Evolutionary conservation across 2,888 invertebrate species (phyloP).

Genomic region (Mystacides longicornis): DNA sequence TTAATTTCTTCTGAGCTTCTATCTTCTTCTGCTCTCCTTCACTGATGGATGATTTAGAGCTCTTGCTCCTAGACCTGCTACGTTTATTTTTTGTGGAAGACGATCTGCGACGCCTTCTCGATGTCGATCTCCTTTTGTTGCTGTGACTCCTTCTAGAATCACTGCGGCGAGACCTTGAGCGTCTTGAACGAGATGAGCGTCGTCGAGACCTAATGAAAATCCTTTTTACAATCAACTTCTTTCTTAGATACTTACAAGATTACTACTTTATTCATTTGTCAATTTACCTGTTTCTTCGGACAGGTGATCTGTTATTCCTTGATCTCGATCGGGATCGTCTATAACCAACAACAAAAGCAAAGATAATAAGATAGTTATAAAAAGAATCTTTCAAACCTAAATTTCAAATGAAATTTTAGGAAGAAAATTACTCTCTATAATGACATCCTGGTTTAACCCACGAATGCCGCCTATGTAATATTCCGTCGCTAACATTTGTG

Average conservation of each 20-base stretch:
- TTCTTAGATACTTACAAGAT: not conserved
- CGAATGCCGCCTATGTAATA: no score
- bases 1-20: constrained; percentile 37
- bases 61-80: constrained; percentile 13
- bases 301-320: constrained; percentile 10
- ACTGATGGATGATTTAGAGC: constrained; percentile 14
- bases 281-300: not conserved
- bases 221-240: no score
- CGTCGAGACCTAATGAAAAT: not conserved
- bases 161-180: constrained; percentile 31
- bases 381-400: no score
- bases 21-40: constrained; percentile 28
- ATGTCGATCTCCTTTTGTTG: constrained; percentile 26
- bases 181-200: constrained; percentile 26
- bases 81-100: constrained; percentile 20
- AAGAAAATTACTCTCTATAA: no score
- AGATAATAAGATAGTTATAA: no score
- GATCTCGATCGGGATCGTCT: constrained; percentile 26
- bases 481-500: no score
- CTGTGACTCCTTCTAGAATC: constrained; percentile 30
- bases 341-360: no score
- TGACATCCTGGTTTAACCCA: no score
- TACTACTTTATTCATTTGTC: not conserved
- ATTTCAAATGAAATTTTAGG: no score
- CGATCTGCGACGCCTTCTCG: constrained; percentile 23